Conservation (phyloP, 2,113 vertebrate genomes). For the Vulpes ferrilata region DNA sequence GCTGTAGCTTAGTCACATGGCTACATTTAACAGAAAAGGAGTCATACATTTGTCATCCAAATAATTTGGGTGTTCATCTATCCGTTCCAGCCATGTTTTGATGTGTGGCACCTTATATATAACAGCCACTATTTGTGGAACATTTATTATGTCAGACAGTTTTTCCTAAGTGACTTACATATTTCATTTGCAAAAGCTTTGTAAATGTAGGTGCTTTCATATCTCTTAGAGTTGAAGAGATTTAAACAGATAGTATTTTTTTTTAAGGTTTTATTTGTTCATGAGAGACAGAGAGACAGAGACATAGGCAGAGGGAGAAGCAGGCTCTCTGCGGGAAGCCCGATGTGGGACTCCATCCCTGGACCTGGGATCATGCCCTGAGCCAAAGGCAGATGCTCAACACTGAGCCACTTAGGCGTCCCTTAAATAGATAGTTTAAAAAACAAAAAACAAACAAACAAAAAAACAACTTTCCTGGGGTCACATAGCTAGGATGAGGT, state of each 20-base stretch:
- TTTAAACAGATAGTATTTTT: not conserved
- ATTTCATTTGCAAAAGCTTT: not conserved
- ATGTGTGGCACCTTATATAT: not conserved
- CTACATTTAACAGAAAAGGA: not conserved
- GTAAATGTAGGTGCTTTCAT: not conserved
- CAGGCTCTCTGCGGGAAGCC: no score
- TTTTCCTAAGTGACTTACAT: not conserved
- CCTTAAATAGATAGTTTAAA: no score
- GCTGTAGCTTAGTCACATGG: not conserved
- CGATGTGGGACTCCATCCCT: no score
- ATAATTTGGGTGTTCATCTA: not conserved
- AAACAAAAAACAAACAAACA: not conserved
- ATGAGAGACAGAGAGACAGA: no score
- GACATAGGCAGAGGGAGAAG: no score
- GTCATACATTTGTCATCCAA: not conserved
- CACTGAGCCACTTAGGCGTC: no score
- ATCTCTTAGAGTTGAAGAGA: not conserved
- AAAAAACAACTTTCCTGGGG: not conserved
- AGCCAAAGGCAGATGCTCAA: no score
- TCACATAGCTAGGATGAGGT: not conserved
- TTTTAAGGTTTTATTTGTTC: no score
- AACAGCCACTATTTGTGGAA: not conserved
- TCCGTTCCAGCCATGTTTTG: not conserved
- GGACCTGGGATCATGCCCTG: no score
- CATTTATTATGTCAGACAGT: not conserved